Evolutionary conservation across 2,797 vertebrate genomes (phyloP).

Genomic region (Setipinna tenuifilis): DNA sequence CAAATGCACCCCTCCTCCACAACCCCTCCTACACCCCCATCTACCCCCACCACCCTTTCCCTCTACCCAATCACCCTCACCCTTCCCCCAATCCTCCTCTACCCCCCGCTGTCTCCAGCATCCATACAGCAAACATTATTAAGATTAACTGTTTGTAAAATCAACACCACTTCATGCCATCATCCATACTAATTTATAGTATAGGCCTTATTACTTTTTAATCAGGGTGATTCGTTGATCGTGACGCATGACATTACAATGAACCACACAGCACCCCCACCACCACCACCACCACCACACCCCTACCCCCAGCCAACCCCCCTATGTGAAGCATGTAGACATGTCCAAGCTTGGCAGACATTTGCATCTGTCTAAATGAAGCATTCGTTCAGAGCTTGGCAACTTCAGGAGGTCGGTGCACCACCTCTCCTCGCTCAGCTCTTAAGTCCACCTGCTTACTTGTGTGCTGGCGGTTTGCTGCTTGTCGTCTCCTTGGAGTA

Average conservation of each 20-base stretch:
- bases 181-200: constrained; percentile 43
- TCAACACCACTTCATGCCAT: constrained; percentile 49
- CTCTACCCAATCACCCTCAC: not conserved
- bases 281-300: not conserved
- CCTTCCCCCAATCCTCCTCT: not conserved
- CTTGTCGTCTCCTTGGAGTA: not conserved
- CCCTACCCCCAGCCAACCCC: not conserved
- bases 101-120: constrained; percentile 37
- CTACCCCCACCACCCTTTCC: not conserved
- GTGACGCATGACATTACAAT: constrained; percentile 33
- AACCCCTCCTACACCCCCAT: not conserved
- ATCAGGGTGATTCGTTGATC: constrained; percentile 38
- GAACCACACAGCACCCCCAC: not conserved
- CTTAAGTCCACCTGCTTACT: not conserved
- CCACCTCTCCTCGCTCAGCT: constrained; percentile 33
- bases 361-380: constrained; percentile 47
- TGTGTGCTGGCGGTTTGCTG: not conserved
- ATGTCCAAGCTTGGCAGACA: constrained; percentile 33
- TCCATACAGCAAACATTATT: constrained; percentile 47
- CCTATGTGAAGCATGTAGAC: constrained; percentile 39
- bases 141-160: constrained; percentile 60
- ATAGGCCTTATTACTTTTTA: constrained; percentile 42
- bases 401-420: constrained; percentile 23
- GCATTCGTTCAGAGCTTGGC: constrained; percentile 48
- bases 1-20: constrained; percentile 24